Evolutionary conservation across 2,113 vertebrate species (phyloP), one percentile per base, ranked within the genome.

Genomic region (Pseudorhombus dupliciocellatus): DNA sequence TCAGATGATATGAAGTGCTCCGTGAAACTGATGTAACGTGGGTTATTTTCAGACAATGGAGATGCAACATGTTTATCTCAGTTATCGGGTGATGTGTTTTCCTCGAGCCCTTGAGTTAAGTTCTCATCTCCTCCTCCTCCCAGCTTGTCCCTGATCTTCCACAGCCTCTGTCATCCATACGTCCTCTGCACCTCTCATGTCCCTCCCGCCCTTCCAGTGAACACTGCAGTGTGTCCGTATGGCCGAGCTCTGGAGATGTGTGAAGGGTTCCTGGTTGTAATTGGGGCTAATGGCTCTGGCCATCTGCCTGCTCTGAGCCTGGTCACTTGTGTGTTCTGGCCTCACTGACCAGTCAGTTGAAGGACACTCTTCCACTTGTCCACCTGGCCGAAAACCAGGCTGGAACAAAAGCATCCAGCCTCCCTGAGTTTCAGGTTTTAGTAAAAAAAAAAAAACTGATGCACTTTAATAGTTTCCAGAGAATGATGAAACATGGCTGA

Each of bases 341-440:
- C 70, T 77, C 69, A 24, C 88, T 84, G 88, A 88, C 89, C 88
- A 75, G 83, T 84, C 80, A 54, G 73, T 34, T 89, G 85, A 92
- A 89, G 89, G 88, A 88, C 83, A 58, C 68, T 67, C 62, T 5
- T 77, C 84, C 79, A 75, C 84, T 84, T 55, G 70, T 87, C 81
- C 72, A 73, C 71, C 69, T 81, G 71, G 83, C 66, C 85, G 5
- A 42, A 69, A 55, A 75, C 50, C 67, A 48, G 78, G 67, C 53
- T 24, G 16, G 24, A 62, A 59, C 54, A 56, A 61, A 51, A 37
- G 66, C 50, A 24, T 12, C 57, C 70, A 56, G 59, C 44, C 30
- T 70, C 28, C 57, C 34, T 5, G 56, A 57, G 24, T 72, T 46
- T 58, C 10, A 66, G 26, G 51, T 40, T 67, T 55, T 22, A n/a